Evolutionary conservation across 2,113 vertebrate genomes (phyloP).

Genomic region (Paratilapia polleni): DNA sequence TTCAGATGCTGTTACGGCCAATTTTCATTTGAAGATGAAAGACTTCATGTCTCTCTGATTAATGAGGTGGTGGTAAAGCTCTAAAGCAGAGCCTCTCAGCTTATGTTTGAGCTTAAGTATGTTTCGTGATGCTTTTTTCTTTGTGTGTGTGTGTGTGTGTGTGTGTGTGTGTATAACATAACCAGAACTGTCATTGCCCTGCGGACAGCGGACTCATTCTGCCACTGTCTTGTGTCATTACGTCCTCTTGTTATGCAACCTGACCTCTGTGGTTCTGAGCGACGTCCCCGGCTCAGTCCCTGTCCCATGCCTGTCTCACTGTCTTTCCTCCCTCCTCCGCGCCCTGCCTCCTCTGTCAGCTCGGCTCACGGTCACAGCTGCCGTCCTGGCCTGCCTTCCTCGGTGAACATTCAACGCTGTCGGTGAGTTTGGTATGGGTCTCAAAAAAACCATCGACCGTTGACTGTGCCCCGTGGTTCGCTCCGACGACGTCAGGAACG

Average conservation of each 20-base stretch:
- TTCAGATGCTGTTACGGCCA: constrained; percentile 58
- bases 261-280: constrained; percentile 44
- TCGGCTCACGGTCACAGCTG: constrained; percentile 34
- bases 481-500: constrained; percentile 48
- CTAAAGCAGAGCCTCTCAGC: constrained; percentile 28
- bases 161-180: not conserved
- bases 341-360: constrained; percentile 41
- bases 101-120: constrained; percentile 8
- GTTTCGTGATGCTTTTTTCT: not conserved
- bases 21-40: constrained; percentile 23
- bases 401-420: constrained; percentile 98
- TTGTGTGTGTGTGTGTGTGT: not conserved
- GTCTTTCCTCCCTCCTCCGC: constrained; percentile 1
- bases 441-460: constrained; percentile 98
- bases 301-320: not conserved
- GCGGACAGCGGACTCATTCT: constrained; percentile 45
- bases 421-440: constrained; percentile 96
- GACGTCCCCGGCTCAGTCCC: constrained; percentile 24
- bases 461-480: constrained; percentile 96
- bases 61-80: constrained; percentile 25
- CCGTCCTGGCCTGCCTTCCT: constrained; percentile 74
- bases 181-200: constrained; percentile 27
- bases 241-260: constrained; percentile 30
- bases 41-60: constrained; percentile 22
- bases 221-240: constrained; percentile 56